Evolutionary conservation across 2,113 vertebrate species (phyloP), one percentile per base, ranked within the genome.

Genomic region (Caracal caracal): DNA sequence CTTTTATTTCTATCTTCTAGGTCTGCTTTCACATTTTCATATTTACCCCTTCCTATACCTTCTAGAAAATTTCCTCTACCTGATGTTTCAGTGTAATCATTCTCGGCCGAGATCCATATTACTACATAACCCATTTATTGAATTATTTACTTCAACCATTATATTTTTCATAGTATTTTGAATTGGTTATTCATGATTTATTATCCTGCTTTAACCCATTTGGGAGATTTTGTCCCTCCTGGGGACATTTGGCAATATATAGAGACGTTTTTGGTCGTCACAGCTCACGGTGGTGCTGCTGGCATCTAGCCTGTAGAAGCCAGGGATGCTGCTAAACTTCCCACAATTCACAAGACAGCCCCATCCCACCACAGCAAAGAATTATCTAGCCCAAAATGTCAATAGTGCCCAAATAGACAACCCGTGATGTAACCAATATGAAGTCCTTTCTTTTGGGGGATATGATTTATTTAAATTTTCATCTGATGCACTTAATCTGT

Each of bases 71-170:
- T 65, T 94, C 68, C 37, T 70, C 28, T 71, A 65, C 51, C 30
- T 88, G 61, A 83, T 53, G 94, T 88, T 92, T 92, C 68, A 61
- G 40, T 70, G 22, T 17, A 83, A 10, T 94, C 61, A 76, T 95
- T 88, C 30, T 95, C 87, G 35, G 53, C 20, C n/a, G 68, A 68
- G 20, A 35, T 75, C 37, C 37, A 40, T 93, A 90, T 59, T 89
- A 26, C 43, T 84, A 10, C 3, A 24, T 66, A 68, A 47, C 17
- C n/a, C 30, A 37, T 66, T 90, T 75, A 47, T 76, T 92, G 30
- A 93, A 49, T 76, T 68, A 56, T 35, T 66, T 91, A 61, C 43
- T 53, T 88, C 59, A 70, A 59, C 10, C 20, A 43, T 37, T 95
- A 24, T 82, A 33, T 76, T 59, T 79, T 88, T 73, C 12, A 65